These are phyloP conservation scores for Rhinopomastus cyanomelas DNA, from an alignment of 2,113 vertebrate genomes.

Conservation along the genomic window DNA sequence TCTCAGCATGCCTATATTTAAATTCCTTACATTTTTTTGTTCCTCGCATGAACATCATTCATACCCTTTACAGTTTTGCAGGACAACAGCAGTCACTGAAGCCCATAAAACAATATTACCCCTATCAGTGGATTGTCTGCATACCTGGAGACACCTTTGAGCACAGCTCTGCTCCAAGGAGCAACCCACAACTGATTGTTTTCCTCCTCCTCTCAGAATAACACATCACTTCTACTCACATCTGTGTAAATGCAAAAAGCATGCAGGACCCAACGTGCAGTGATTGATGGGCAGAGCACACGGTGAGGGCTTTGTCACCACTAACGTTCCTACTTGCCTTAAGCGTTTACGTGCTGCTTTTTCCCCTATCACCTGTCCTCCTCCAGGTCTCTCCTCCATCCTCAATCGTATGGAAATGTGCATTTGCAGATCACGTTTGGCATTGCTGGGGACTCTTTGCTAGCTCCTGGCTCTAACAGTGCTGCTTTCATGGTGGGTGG, in stretches of 20 bases:
- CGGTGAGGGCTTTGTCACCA: background rate
- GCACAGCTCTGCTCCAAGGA: background rate
- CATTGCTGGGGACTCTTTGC: background rate
- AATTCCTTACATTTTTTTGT: constrained; percentile 40
- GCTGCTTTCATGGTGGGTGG: background rate
- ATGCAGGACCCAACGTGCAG: background rate
- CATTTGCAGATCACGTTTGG: background rate
- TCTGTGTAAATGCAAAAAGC: background rate
- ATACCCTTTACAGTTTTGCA: constrained; percentile 4
- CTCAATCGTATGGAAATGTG: background rate
- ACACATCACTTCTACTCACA: background rate
- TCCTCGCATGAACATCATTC: constrained; percentile 49
- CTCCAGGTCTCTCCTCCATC: background rate
- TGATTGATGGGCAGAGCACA: background rate
- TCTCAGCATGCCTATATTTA: constrained; percentile 24
- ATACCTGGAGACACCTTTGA: background rate
- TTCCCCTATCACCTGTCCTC: background rate
- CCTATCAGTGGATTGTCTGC: constrained; percentile 26
- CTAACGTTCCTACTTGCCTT: background rate
- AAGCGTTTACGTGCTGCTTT: background rate
- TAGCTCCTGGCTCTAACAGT: background rate
- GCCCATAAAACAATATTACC: background rate
- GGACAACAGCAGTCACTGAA: constrained; percentile 52
- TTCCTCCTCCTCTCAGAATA: background rate
- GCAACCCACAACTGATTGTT: background rate